phyloP scores from a whole-genome alignment of 1,140 invertebrate genomes.

The Eufriesea mexicana region DNA sequence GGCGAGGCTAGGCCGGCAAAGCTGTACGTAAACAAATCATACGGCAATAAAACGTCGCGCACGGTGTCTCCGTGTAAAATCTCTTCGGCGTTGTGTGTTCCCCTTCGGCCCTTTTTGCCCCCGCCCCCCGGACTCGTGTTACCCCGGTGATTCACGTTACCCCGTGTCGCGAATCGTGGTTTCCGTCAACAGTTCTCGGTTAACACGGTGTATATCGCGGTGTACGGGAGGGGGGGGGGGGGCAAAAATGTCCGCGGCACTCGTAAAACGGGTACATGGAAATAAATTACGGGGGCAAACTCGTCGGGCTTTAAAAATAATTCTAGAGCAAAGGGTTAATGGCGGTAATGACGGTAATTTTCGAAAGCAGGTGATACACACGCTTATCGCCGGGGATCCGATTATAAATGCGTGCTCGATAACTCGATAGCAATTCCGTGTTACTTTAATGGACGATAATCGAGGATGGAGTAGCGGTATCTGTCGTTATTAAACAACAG shows the following conservation, averaged over 20 bases:
- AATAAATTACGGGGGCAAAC: not conserved
- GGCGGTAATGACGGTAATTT: constrained; percentile 50
- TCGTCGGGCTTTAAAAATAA: constrained; percentile 19
- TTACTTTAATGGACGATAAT: constrained; percentile 55
- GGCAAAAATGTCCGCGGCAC: not conserved
- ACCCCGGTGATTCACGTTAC: not conserved
- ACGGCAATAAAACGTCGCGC: not conserved
- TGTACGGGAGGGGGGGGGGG: no score
- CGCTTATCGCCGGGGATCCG: constrained; percentile 45
- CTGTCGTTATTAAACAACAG: constrained; percentile 49
- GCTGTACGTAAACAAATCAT: not conserved
- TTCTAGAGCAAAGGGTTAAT: constrained; percentile 26
- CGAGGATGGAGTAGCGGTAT: constrained; percentile 24
- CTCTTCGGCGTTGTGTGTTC: not conserved
- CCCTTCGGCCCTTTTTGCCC: not conserved
- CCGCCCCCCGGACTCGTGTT: no score
- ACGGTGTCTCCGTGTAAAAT: not conserved
- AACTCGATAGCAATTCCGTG: constrained; percentile 53
- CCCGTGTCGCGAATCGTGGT: not conserved
- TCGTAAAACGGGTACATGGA: not conserved
- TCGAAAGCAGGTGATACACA: constrained; percentile 38
- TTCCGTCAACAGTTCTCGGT: not conserved
- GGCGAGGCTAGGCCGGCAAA: not conserved
- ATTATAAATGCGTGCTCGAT: constrained; percentile 54
- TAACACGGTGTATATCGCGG: not conserved